phyloP scores from a whole-genome alignment of 2,113 vertebrate genomes.

The Eulacestoma nigropectus region DNA sequence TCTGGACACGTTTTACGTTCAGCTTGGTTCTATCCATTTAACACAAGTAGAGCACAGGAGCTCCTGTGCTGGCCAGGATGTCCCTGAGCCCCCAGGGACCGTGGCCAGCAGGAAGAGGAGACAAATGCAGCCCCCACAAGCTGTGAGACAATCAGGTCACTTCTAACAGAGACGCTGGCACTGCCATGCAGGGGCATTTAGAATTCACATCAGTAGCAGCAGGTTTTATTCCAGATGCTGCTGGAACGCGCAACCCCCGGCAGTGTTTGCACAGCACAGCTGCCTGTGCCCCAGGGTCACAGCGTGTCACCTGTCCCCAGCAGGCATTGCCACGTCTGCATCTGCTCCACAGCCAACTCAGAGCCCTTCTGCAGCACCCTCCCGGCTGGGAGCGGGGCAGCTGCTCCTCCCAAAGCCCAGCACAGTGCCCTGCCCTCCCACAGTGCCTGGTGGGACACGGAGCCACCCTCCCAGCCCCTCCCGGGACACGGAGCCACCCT shows the following conservation, averaged over 20 bases:
- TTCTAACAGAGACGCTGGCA: background rate
- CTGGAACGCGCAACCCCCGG: background rate
- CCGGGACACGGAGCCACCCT: too few species aligned
- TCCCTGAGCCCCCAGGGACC: background rate
- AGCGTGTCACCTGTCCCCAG: background rate
- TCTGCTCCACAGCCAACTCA: background rate
- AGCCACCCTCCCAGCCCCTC: too few species aligned
- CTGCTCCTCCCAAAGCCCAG: background rate
- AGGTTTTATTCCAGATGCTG: background rate
- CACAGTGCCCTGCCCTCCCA: fast-evolving
- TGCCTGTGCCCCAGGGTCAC: background rate
- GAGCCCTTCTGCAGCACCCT: background rate
- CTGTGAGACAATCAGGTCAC: background rate
- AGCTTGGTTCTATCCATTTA: fast-evolving
- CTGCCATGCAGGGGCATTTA: background rate
- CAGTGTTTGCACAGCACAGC: background rate
- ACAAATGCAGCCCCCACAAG: background rate
- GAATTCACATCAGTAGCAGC: too few species aligned
- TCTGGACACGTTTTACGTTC: fast-evolving
- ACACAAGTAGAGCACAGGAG: fast-evolving
- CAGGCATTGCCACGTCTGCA: background rate
- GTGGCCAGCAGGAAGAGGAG: background rate
- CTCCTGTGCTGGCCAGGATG: fast-evolving
- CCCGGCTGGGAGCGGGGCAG: background rate
- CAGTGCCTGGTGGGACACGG: background rate